Base-by-base conservation (phyloP, 2,797 vertebrate genomes). In the Acanthornis magna region DNA sequence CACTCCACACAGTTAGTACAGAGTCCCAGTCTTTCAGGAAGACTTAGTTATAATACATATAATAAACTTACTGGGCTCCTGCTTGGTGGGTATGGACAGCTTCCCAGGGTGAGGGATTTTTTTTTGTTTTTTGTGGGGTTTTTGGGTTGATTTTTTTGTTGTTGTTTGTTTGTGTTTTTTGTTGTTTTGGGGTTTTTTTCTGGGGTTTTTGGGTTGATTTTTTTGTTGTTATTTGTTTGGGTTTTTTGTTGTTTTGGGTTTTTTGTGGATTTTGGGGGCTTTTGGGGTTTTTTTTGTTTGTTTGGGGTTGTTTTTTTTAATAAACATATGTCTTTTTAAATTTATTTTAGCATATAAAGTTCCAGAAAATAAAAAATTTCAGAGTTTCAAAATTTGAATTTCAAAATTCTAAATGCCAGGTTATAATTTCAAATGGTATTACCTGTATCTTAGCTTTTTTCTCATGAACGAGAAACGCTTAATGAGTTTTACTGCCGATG, bases 401-500 rank as follows among this genome's bases (percentile, higher is more conserved):
- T 45, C 45, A 45, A 20, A 45, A 11, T 45, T 45, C 20, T 21
- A 45, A 20, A 21, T 21, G 20, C 45, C 5, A 8, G 48, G 13
- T 43, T 23, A 29, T 5, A 48, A 25, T 50, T 80, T 73, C 22
- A 38, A 68, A 34, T 14, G 3, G 2, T 36, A 8, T 71, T 72
- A 34, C 32, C 38, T 22, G 1, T 12, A 11, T 47, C 16, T 58
- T 4, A 14, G 2, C 1, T 25, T 3, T 34, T 32, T 14, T 0
- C 15, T 76, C 47, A 21, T 4, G 36, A 36, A 43, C 60, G 30
- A 36, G 40, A 51, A 83, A 30, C 13, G 22, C 19, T 51, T 10
- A 15, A 38, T 43, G 16, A 48, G 23, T 32, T 57, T 2, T 22
- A 8, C 30, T 34, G 50, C 36, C 61, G 45, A 25, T 40, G 8